Base-by-base conservation (phyloP, 2,797 vertebrate genomes). In the Pteropus rufus region DNA sequence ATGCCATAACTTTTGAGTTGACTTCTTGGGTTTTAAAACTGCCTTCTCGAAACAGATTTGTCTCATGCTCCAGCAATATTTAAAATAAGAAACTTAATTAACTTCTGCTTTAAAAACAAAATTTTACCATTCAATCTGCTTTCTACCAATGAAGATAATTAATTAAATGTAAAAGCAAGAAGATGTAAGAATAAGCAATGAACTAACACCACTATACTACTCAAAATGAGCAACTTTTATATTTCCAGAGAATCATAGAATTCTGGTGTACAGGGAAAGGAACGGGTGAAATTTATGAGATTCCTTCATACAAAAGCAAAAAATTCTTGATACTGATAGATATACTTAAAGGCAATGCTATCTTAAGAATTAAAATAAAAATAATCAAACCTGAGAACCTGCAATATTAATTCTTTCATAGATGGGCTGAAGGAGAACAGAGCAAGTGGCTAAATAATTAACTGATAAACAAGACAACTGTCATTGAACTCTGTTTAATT, bases 101-200 rank as follows among this genome's bases (percentile, higher is more conserved):
- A 70, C n/a, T 83, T 34, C 10, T 94, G n/a, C n/a, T 77, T 96
- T 81, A 15, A n/a, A 84, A 89, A 75, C 12, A 95, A 95, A 96
- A 92, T 56, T 70, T 29, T 10, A 92, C 24, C 49, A 94, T 0
- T 21, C 18, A 94, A 52, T 39, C 31, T 85, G n/a, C 58, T 77
- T 90, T 80, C 60, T 52, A 89, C 29, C 29, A 90, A 46, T 31
- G 34, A 84, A 62, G 46, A 72, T 29, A 89, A 60, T 12, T 56
- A 87, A 92, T 85, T 54, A 97, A 87, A 79, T 64, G 29, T 92
- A 12, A 31, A 89, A 93, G 29, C 46, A 0, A 93, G 12, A 87
- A 92, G 58, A 85, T n/a, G 0, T 46, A 82, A 80, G 34, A 72
- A 91, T 49, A 95, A 93, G 18, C 16, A 89, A 64, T 64, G 15